Evolutionary conservation across 53 echinoderm and acorn worm genomes (phyloP).

Genomic region (Astropecten irregularis): DNA sequence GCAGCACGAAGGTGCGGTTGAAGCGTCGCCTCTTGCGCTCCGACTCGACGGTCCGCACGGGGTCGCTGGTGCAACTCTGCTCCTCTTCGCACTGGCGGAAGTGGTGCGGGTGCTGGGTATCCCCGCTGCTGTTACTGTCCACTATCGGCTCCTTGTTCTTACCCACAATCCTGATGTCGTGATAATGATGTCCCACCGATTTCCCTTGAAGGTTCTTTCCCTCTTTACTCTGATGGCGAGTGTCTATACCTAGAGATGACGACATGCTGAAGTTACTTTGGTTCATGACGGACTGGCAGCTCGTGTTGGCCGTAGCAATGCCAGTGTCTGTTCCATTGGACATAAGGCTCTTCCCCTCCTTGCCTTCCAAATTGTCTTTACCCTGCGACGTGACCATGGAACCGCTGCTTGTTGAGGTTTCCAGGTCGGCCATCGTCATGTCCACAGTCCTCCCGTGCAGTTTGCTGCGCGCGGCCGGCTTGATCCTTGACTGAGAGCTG

Average conservation of each 20-base stretch:
- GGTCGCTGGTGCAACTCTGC: neutral
- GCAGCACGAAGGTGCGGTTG: slow-evolving; percentile 75
- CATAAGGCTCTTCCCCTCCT: neutral
- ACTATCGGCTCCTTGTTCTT: neutral
- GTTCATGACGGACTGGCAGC: neutral
- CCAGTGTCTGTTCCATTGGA: slow-evolving; percentile 14
- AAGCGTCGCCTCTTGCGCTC: slow-evolving; percentile 81
- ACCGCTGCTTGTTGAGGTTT: slow-evolving; percentile 31
- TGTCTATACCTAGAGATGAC: slow-evolving; percentile 27
- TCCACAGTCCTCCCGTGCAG: neutral
- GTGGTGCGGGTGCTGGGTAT: neutral
- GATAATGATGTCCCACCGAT: slow-evolving; percentile 27
- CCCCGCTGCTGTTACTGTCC: neutral
- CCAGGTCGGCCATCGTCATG: slow-evolving; percentile 1
- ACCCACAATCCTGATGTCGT: slow-evolving; percentile 2
- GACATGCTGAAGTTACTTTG: slow-evolving; percentile 11
- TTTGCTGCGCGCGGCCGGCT: slow-evolving; percentile 15
- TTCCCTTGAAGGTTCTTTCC: slow-evolving; percentile 11
- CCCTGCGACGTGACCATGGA: neutral
- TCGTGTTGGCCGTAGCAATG: slow-evolving; percentile 13
- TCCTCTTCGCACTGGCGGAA: neutral
- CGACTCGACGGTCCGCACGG: neutral
- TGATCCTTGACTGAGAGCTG: slow-evolving; percentile 6
- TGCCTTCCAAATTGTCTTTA: neutral
- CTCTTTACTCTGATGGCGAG: slow-evolving; percentile 3